Percentiles rank a stretch among this genome's conserved stretches.
These are phyloP conservation scores for Cariama cristata DNA, from an alignment of 2,113 vertebrate species.

Conservation along the genomic window DNA sequence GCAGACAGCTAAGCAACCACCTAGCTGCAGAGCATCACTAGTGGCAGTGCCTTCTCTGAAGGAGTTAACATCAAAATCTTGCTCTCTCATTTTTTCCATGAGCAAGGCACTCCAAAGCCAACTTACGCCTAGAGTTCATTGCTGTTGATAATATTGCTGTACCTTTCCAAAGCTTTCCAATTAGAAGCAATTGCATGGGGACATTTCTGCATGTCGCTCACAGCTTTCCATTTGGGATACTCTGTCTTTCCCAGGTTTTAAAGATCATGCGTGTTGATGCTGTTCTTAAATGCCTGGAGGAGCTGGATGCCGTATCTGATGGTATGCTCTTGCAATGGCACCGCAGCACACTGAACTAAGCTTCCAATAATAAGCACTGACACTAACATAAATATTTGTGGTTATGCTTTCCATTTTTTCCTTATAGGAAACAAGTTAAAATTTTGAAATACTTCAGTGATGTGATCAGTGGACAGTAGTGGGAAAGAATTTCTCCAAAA, in stretches of 20 bases:
- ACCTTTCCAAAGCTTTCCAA: background rate
- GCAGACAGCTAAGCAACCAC: background rate
- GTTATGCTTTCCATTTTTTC: slow-evolving; percentile 75
- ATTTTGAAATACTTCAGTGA: slow-evolving; percentile 77
- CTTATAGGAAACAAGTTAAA: slow-evolving; percentile 79
- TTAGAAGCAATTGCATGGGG: background rate
- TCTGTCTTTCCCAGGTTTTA: background rate
- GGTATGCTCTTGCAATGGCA: slow-evolving; percentile 9
- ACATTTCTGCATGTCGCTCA: background rate
- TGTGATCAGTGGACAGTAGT: slow-evolving; percentile 80
- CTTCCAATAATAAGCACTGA: slow-evolving; percentile 79
- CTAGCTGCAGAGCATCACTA: background rate
- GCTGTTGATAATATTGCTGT: background rate
- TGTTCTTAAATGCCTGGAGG: background rate
- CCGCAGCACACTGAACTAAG: slow-evolving; percentile 54
- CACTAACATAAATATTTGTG: slow-evolving; percentile 80
- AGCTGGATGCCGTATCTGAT: slow-evolving; percentile 25
- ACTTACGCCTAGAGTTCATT: background rate
- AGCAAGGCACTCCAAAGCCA: background rate
- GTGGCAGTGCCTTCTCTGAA: background rate
- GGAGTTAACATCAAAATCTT: background rate
- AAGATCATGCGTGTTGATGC: background rate
- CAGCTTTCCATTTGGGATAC: background rate
- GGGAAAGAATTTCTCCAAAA: slow-evolving; percentile 78
- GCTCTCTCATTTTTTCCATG: background rate